Conservation (phyloP, 2,797 vertebrate genomes). For the Cryptoprocta ferox region DNA sequence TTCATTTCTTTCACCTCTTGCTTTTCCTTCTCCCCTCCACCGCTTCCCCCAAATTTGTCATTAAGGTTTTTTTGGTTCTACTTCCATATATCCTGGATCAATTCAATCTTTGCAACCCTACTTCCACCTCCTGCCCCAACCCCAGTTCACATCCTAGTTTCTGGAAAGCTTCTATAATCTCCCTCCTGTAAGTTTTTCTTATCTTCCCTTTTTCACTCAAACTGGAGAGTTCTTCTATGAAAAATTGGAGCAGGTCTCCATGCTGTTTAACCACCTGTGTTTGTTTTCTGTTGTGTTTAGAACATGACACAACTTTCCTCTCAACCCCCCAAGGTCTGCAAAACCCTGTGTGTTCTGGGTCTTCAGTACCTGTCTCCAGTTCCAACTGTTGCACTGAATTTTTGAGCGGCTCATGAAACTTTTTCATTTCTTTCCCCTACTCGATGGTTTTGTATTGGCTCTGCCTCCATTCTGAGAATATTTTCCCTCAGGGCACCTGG, state of each 20-base stretch:
- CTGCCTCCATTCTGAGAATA: background rate
- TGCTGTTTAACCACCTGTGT: background rate
- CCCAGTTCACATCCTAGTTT: background rate
- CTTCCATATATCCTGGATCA: background rate
- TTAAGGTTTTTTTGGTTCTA: background rate
- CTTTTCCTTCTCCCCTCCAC: background rate
- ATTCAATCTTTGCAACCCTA: background rate
- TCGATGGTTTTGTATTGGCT: background rate
- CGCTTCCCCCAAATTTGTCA: background rate
- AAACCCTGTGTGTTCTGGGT: background rate
- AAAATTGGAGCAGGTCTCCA: background rate
- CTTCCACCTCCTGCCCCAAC: rapidly evolving
- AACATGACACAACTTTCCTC: background rate
- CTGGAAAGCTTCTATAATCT: background rate
- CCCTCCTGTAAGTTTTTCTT: background rate
- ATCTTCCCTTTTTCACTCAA: background rate
- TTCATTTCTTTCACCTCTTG: background rate
- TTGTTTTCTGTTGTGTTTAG: background rate
- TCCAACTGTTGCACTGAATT: background rate
- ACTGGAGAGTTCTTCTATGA: background rate
- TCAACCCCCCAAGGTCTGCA: rapidly evolving
- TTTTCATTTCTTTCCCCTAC: background rate
- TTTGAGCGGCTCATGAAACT: background rate
- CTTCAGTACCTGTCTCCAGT: background rate
- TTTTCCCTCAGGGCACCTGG: background rate